Evolutionary conservation across 1,140 invertebrate species (phyloP).

Genomic region (Zaprionus gabonicus): DNA sequence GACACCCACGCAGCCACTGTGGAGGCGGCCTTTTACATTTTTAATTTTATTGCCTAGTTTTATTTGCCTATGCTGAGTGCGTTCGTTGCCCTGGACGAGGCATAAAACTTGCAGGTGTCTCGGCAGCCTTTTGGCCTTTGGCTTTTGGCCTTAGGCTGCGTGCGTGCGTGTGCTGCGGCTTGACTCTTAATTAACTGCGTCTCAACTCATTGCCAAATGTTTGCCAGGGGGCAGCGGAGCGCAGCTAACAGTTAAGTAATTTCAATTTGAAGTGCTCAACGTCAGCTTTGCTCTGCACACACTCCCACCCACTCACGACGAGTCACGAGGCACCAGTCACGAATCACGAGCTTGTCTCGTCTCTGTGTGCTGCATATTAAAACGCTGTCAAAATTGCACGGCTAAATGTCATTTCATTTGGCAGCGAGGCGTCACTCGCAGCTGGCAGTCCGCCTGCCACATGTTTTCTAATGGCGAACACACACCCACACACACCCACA

Average conservation of each 20-base stretch:
- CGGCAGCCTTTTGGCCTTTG: conserved; percentile 37
- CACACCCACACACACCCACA: background rate
- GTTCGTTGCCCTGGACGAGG: conserved; percentile 14
- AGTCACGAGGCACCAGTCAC: background rate
- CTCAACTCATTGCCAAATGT: conserved; percentile 30
- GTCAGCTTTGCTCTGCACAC: conserved; percentile 41
- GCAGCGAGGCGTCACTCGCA: conserved; percentile 32
- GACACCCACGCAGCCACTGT: background rate
- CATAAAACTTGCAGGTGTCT: conserved; percentile 39
- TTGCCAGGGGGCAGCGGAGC: conserved; percentile 32
- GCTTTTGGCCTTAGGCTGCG: background rate
- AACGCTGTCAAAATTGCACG: conserved; percentile 75
- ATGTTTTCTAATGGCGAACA: conserved; percentile 31
- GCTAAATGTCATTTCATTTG: conserved; percentile 78
- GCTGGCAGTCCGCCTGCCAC: background rate
- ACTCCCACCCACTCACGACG: conserved; percentile 3
- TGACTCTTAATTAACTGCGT: conserved; percentile 53
- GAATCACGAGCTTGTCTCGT: background rate
- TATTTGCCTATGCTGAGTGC: conserved; percentile 52
- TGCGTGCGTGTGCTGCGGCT: conserved; percentile 9
- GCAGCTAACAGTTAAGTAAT: conserved; percentile 56
- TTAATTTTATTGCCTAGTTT: conserved; percentile 70
- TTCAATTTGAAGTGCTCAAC: conserved; percentile 63
- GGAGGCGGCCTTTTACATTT: conserved; percentile 52
- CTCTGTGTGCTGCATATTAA: conserved; percentile 61